Evolutionary conservation across 2,888 invertebrate genomes (phyloP).

Genomic region (Melanotus villosus): DNA sequence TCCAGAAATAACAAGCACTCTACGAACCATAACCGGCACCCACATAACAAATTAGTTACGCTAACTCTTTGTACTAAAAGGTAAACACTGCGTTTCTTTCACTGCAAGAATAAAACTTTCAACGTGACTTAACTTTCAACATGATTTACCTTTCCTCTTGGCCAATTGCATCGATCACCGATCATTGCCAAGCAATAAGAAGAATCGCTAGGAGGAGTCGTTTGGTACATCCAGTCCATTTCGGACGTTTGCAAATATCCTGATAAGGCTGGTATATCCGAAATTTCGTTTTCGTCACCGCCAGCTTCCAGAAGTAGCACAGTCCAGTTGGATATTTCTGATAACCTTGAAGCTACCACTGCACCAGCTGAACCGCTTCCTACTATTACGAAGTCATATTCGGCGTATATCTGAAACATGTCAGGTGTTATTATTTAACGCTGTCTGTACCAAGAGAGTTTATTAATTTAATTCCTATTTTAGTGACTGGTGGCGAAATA

Average conservation of each 20-base stretch:
- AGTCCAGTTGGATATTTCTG: conserved; percentile 86
- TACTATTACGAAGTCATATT: conserved; percentile 90
- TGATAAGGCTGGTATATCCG: conserved; percentile 88
- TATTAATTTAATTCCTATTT: too few species aligned
- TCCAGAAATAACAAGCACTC: too few species aligned
- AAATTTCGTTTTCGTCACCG: conserved; percentile 89
- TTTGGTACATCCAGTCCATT: conserved; percentile 94
- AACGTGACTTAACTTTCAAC: conserved; percentile 10
- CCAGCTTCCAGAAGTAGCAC: conserved; percentile 90
- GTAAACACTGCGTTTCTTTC: too few species aligned
- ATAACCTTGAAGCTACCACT: conserved; percentile 87
- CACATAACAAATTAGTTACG: too few species aligned
- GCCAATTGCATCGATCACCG: conserved; percentile 91
- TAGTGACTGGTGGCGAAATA: too few species aligned
- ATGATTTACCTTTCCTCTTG: conserved; percentile 88
- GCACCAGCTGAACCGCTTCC: conserved; percentile 93
- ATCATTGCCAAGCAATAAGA: conserved; percentile 91
- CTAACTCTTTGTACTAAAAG: too few species aligned
- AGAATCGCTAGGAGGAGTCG: conserved; percentile 82
- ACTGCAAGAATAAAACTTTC: not conserved
- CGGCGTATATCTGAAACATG: conserved; percentile 78
- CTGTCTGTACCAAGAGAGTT: too few species aligned
- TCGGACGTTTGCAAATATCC: conserved; percentile 89
- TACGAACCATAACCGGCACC: too few species aligned
- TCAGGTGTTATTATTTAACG: too few species aligned